Evolutionary conservation across 2,888 invertebrate genomes (phyloP), one percentile per base, ranked within the genome.

Genomic region (Mesopsocus fuscifrons): DNA sequence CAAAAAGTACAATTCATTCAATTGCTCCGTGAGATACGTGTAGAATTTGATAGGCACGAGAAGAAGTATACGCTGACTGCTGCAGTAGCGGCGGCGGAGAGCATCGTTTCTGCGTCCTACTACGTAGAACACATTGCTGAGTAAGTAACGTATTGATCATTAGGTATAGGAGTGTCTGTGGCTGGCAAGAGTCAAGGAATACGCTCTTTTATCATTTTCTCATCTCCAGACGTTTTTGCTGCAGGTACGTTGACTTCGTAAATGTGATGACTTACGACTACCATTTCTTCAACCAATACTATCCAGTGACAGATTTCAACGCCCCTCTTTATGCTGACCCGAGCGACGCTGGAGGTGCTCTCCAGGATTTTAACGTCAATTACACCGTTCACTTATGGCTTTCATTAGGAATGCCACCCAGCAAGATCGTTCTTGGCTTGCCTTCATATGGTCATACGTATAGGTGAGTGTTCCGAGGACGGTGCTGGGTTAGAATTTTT

Each of bases 211-310:
- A n/a, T n/a, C n/a, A n/a, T n/a, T n/a, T n/a, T n/a, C n/a, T n/a
- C n/a, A n/a, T n/a, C n/a, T n/a, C n/a, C n/a, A n/a, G n/a, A n/a
- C n/a, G n/a, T n/a, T n/a, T n/a, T n/a, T n/a, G n/a, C n/a, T 60
- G 44, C 54, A 77, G 75, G 41, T 67, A 79, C 56, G 74, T 78
- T 1, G 89, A 91, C 59, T 85, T 73, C 63, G 71, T 87, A 0
- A 88, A 85, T 58, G 55, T 92, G n/a, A 91, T 91, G 91, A 71
- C 81, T 0, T 92, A 92, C 56, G 91, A 92, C 58, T 91, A 74
- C 55, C 88, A 91, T 59, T 79, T 73, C 54, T 91, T 71, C 54
- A 69, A 74, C 3, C 68, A 68, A 57, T 71, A 71, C 47, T 75
- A 79, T 2, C 89, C 89, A 1, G 74, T 85, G 50, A 89, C 89